Evolutionary conservation across 2,888 invertebrate genomes (phyloP).

Genomic region (Oligia strigilis): DNA sequence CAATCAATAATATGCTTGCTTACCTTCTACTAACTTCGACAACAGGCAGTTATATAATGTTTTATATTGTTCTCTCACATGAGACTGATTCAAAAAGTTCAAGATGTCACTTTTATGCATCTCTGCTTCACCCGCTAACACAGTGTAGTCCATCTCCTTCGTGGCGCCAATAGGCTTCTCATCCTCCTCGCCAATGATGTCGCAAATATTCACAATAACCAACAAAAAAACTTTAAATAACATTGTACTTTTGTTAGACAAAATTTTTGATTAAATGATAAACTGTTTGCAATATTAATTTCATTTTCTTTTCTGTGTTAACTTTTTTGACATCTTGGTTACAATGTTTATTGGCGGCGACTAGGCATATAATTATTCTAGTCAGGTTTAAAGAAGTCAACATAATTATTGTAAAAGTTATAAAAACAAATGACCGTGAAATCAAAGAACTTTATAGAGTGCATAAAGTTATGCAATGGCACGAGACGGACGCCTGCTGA

Average conservation of each 20-base stretch:
- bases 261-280: constrained; percentile 6
- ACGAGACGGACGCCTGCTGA: constrained; percentile 69
- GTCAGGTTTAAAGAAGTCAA: constrained; percentile 21
- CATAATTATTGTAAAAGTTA: constrained; percentile 59
- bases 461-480: constrained; percentile 67
- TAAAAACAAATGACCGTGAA: constrained; percentile 78
- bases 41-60: constrained; percentile 78
- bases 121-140: constrained; percentile 81
- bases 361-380: constrained; percentile 11
- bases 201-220: constrained; percentile 43
- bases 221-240: constrained; percentile 46
- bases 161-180: constrained; percentile 62
- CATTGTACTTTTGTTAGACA: constrained; percentile 44
- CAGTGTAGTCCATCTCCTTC: constrained; percentile 80
- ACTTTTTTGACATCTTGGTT: constrained; percentile 37
- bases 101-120: constrained; percentile 80
- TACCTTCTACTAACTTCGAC: constrained; percentile 75
- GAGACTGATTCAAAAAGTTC: constrained; percentile 78
- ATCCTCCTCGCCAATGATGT: constrained; percentile 54
- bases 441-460: constrained; percentile 73
- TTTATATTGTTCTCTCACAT: constrained; percentile 78
- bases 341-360: neutral
- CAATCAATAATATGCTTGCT: constrained; percentile 38
- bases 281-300: constrained; percentile 22
- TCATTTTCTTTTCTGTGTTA: constrained; percentile 39